Conservation (phyloP, 92 coral and sea anemone species). For the Pocillopora grandis region DNA sequence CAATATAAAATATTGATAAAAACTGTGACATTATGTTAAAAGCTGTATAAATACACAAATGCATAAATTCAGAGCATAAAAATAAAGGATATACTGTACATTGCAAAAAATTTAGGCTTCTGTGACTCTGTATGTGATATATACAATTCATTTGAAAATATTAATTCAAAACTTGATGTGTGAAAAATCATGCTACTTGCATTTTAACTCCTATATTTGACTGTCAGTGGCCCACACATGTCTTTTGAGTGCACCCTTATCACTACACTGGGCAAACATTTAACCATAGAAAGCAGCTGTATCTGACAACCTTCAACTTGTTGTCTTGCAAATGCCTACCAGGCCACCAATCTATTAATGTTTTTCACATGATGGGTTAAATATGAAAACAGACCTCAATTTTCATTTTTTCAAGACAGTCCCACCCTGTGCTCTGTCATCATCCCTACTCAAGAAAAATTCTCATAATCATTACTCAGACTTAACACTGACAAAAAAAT, state of each 20-base stretch:
- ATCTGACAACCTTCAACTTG: no score
- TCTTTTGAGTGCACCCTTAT: background rate
- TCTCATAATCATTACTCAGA: no score
- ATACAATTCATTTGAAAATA: conserved; percentile 31
- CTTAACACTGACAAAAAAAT: no score
- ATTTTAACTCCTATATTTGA: background rate
- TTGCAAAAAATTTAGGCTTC: background rate
- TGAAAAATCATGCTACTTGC: background rate
- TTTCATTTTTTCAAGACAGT: no score
- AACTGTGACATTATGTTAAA: background rate
- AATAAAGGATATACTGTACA: background rate
- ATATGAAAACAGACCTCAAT: no score
- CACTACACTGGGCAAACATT: no score
- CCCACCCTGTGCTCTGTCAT: no score
- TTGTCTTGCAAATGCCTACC: no score
- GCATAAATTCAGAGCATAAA: background rate
- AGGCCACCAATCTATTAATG: no score
- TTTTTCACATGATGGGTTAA: no score
- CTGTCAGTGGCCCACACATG: background rate
- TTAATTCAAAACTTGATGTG: conserved; percentile 15
- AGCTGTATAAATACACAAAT: background rate
- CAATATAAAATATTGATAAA: background rate
- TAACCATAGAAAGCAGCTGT: no score
- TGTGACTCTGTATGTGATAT: conserved; percentile 8
- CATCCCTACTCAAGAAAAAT: no score